Conservation (phyloP, 2,888 invertebrate species). For the Hirtodrosophila histrioides region DNA sequence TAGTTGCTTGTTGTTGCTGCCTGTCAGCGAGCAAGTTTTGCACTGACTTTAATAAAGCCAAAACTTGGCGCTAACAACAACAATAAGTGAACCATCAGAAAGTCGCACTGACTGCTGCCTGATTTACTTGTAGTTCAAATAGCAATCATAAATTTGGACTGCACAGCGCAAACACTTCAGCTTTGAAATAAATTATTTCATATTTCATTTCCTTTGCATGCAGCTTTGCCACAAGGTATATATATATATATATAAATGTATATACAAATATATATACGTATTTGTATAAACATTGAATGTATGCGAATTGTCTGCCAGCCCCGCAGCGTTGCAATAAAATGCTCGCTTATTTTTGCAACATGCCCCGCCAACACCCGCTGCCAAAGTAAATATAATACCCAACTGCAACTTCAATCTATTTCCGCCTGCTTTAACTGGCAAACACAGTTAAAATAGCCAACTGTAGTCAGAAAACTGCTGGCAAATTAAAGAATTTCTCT, state of each 20-base stretch:
- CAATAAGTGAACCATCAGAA: constrained; percentile 55
- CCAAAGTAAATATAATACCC: constrained; percentile 60
- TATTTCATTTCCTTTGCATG: constrained; percentile 73
- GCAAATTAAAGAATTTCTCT: no score
- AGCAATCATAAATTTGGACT: constrained; percentile 42
- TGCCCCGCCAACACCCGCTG: constrained; percentile 12
- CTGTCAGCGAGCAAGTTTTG: constrained; percentile 23
- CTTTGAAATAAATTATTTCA: constrained; percentile 68
- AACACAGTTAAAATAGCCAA: constrained; percentile 7
- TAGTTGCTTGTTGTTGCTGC: constrained; percentile 5
- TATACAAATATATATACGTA: constrained; percentile 25
- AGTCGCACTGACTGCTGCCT: constrained; percentile 17
- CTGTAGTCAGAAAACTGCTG: neutral
- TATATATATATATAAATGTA: constrained; percentile 6
- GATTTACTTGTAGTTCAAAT: constrained; percentile 8
- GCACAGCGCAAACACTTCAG: constrained; percentile 19
- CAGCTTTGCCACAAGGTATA: constrained; percentile 32
- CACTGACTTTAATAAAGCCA: constrained; percentile 40
- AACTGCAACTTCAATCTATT: constrained; percentile 52
- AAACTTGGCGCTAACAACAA: constrained; percentile 42
- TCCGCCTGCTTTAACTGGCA: constrained; percentile 14
- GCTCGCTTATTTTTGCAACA: neutral
- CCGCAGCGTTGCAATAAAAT: constrained; percentile 57
- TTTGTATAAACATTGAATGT: constrained; percentile 29
- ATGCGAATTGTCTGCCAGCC: constrained; percentile 32